These are phyloP conservation scores for Baccha elongata DNA, from an alignment of 2,888 invertebrate species.

Conservation along the genomic window DNA sequence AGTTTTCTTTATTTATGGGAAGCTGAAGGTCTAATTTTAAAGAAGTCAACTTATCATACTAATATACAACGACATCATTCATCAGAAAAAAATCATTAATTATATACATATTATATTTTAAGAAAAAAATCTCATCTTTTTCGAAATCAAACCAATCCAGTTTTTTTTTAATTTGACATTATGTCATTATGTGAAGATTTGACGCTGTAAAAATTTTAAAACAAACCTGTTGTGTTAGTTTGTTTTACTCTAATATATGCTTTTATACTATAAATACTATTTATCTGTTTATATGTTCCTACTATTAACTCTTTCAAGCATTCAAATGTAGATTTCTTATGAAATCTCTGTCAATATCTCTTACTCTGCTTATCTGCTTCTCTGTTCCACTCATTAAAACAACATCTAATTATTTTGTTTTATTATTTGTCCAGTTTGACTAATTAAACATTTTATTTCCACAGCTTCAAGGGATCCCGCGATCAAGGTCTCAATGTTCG, in stretches of 20 bases:
- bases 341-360: conserved; percentile 8
- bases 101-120: no score
- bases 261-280: not conserved
- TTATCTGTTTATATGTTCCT: conserved; percentile 15
- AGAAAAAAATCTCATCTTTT: no score
- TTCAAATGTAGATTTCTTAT: conserved; percentile 11
- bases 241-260: not conserved
- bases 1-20: no score
- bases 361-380: conserved; percentile 42
- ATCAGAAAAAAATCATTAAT: no score
- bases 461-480: conserved; percentile 86
- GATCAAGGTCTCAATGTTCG: conserved; percentile 84
- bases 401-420: conserved; percentile 20
- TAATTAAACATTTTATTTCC: conserved; percentile 45
- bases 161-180: no score
- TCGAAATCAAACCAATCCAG: no score
- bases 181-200: not conserved
- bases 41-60: no score
- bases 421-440: conserved; percentile 50
- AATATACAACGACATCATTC: no score
- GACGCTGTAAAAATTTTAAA: conserved; percentile 7
- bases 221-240: not conserved
- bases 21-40: no score
- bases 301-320: conserved; percentile 24
- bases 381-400: conserved; percentile 36